phyloP scores from a whole-genome alignment of 2,797 vertebrate species.

The Anas capensis region DNA sequence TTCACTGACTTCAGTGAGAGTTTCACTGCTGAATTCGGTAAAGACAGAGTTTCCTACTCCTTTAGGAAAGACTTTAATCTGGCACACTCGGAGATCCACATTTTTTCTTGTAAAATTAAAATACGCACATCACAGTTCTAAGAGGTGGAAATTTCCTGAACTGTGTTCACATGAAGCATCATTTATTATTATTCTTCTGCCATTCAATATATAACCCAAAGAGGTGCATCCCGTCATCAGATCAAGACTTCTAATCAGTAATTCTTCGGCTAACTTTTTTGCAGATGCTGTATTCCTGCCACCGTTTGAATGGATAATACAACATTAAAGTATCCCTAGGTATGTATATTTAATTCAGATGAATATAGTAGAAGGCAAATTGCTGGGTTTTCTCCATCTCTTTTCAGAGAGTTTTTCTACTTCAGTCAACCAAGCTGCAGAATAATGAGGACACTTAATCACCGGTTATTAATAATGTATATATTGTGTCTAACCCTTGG shows the following conservation, averaged over 20 bases:
- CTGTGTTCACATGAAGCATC: not conserved
- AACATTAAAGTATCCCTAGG: not conserved
- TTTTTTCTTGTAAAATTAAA: not conserved
- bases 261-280: not conserved
- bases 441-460: conserved; percentile 35
- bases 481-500: not conserved
- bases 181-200: not conserved
- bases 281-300: not conserved
- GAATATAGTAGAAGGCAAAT: not conserved
- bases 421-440: conserved; percentile 10
- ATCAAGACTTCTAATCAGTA: not conserved
- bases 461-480: conserved; percentile 48
- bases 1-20: not conserved
- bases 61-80: not conserved
- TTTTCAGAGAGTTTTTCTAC: not conserved
- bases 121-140: not conserved
- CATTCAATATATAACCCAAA: not conserved
- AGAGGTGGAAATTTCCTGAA: not conserved
- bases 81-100: not conserved
- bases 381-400: not conserved
- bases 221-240: not conserved
- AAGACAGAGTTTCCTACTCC: not conserved
- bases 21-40: not conserved
- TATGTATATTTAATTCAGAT: not conserved
- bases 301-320: not conserved